Evolutionary conservation across 2,113 vertebrate species (phyloP), one percentile per base, ranked within the genome.

Genomic region (Emydura subglobosa): DNA sequence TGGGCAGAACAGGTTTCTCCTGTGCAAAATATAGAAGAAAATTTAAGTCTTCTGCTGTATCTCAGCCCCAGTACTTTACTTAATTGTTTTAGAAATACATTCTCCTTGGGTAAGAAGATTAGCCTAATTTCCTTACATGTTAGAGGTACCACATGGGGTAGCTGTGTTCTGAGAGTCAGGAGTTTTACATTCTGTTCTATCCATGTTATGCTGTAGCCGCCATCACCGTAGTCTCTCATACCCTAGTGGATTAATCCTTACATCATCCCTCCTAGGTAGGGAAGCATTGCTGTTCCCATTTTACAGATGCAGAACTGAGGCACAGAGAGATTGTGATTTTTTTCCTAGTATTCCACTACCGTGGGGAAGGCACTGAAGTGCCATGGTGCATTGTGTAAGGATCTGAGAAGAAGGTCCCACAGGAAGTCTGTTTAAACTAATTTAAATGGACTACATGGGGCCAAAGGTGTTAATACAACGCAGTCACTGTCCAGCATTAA

Each of bases 51-150:
- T n/a, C 24, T 89, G 34, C n/a, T 50, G 19, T 44, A 87, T 44
- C 39, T 91, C 55, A 91, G 87, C 83, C 34, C 44, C 1, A 2
- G 82, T 31, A 12, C 72, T 93, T 93, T 93, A 79, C 44, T 68
- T n/a, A 34, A n/a, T 68, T n/a, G 16, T 68, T 68, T n/a, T 68
- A n/a, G 61, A 68, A 7, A n/a, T 7, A 1, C 34, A 78, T 86
- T 91, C 86, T 55, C 13, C 74, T 93, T 89, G 50, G 80, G 53
- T 90, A 55, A 88, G 83, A 81, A 85, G 31, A 79, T 92, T 86
- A 84, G 89, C 53, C n/a, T 78, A 16, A 96, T 92, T 94, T 83
- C 55, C 88, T 84, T 93, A 61, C 42, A 55, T 93, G 78, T 74
- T 90, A 85, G 87, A 86, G 57, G 24, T 79, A 50, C 29, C 51